Evolutionary conservation across 2,888 invertebrate genomes (phyloP), one percentile per base, ranked within the genome.

Genomic region (Dysmachus trigonus): DNA sequence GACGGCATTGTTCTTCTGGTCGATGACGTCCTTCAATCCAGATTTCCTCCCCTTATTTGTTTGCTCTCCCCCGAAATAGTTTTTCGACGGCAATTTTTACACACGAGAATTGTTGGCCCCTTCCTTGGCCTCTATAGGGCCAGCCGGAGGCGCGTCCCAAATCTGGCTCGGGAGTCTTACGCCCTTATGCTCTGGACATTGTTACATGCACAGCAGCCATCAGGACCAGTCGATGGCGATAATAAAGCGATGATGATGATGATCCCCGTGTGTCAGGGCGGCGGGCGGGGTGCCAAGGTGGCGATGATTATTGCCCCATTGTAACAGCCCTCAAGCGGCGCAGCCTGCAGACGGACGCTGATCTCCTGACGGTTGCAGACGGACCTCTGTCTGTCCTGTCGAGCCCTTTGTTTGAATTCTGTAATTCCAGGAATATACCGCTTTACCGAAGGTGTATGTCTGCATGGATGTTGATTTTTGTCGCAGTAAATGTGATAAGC

Each of bases 201-300:
- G 53, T 82, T 82, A 83, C 83, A 71, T 62, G 18, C 71, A 83
- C 83, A 83, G 41, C 35, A 30, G 72, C 83, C 41, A 83, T 83
- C 83, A 83, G 8, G 41, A 83, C 83, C 83, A 83, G 83, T 83
- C 72, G 72, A 83, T 83, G 83, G 72, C n/a, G 83, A 83, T 72
- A 83, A 72, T 83, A 81, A 53, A 81, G 18, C 62, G 72, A 83
- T 83, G 83, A 82, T 35, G 33, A 83, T 83, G 83, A 83, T 83
- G 83, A 83, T 41, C 83, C 72, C 71, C 27, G 27, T 72, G 53
- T 33, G 81, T 30, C 31, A 15, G 62, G 27, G 79, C 1, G 41
- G n/a, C n/a, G n/a, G n/a, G n/a, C n/a, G n/a, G 13, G 72, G 72
- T 27, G 35, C 38, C 22, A 83, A 72, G 83, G 72, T 83, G 83